Base-by-base conservation (phyloP, 92 coral and sea anemone genomes). In the Nematostella vectensis region DNA sequence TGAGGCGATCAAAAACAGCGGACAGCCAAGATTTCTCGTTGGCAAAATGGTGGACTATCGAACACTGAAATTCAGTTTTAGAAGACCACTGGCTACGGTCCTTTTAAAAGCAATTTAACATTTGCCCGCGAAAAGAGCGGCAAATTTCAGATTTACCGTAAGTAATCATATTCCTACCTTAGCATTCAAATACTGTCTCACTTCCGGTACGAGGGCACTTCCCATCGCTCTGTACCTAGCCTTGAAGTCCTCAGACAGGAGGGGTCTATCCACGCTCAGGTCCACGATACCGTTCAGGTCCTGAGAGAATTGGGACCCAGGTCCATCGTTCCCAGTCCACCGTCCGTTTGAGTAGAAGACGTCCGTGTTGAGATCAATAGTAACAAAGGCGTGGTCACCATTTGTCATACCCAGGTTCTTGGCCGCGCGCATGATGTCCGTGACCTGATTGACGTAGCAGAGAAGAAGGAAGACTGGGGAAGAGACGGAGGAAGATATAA, bases 311-410 rank as follows among this genome's bases (percentile, higher is more conserved):
- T 18, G 58, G 12, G 85, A 62, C 31, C 77, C 72, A 3, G 71
- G 75, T 23, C 80, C 91, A 25, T 79, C 68, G 73, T 77, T 71
- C 3, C 91, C 91, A 62, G 80, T 62, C 91, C 91, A 83, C 27
- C 62, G 48, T 8, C 77, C 74, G 29, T 47, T 65, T 19, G 70
- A 24, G 28, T 77, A 83, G 50, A 77, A 83, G 31, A 77, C 81
- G 53, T 83, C 91, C n/a, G 85, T 71, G 58, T 74, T 77, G 11
- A 83, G 75, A 62, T 83, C 91, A 25, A 83, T 40, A 17, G 91
- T 83, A 29, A 83, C 31, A 30, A 83, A 83, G 47, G 91, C 91
- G 59, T 67, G 77, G 23, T 55, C 47, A 3, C 91, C 91, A 25
- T 72, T 80, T 8, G 76, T 63, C 91, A 83, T 83, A 29, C 69